Evolutionary conservation across 2,113 vertebrate genomes (phyloP).

Genomic region (Oncorhynchus gorbuscha): DNA sequence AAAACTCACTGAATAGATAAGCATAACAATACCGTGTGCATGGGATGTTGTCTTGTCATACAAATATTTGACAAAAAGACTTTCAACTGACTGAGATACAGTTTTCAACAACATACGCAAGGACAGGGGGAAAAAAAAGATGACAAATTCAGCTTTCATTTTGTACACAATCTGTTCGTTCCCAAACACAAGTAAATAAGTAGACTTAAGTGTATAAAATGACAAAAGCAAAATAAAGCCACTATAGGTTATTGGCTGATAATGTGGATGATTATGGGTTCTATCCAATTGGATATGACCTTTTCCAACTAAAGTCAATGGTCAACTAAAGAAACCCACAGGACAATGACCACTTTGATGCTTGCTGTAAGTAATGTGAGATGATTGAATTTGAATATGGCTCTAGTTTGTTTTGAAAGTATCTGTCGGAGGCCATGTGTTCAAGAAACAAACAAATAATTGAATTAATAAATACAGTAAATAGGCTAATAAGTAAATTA

Average conservation of each 20-base stretch:
- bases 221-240: slow-evolving; percentile 37
- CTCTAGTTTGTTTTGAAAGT: not conserved
- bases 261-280: not conserved
- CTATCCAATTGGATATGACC: slow-evolving; percentile 6
- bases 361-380: not conserved
- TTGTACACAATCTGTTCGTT: slow-evolving; percentile 1
- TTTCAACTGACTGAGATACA: not conserved
- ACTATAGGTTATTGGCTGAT: slow-evolving; percentile 33
- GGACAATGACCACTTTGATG: too few species aligned
- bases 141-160: slow-evolving; percentile 6
- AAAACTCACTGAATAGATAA: not conserved
- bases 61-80: not conserved
- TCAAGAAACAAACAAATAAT: slow-evolving; percentile 24
- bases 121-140: not conserved
- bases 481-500: slow-evolving; percentile 54
- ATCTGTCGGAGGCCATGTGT: not conserved
- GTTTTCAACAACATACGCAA: slow-evolving; percentile 20
- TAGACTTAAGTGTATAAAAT: slow-evolving; percentile 20
- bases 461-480: slow-evolving; percentile 34
- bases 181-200: not conserved
- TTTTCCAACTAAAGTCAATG: not conserved
- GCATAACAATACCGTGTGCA: not conserved
- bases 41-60: not conserved
- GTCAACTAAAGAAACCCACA: not conserved
- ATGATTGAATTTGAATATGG: not conserved